Evolutionary conservation across 2,888 invertebrate species (phyloP), one percentile per base, ranked within the genome.

Genomic region (Augiades crinisus): DNA sequence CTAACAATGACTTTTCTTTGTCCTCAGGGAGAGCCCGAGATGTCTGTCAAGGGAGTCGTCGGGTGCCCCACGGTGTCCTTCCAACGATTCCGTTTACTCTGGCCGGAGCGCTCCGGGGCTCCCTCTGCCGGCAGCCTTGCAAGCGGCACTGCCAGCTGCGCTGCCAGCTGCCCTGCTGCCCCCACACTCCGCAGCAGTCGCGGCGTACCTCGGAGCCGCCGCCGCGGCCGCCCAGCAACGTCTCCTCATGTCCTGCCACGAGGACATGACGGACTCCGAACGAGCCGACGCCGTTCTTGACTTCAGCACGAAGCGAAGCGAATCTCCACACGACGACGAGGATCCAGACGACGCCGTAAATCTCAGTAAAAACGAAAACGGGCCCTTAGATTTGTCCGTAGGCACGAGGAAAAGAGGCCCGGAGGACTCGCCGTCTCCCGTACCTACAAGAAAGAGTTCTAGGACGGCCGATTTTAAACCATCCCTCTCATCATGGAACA

Each of bases 21-120:
- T 86, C 92, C 92, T 12, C 93, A 96, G 95, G 89, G 95, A 95
- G 83, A 95, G 94, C 83, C 95, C 95, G 61, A 92, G 95, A 73
- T 95, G 95, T 85, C 93, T 95, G 63, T 96, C 95, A 51, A 92
- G 95, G 69, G 95, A 95, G 74, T 96, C 96, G 53, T 93, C 93
- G 59, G 93, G 93, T 59, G 92, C 91, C 63, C 93, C 92, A 57
- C 92, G 95, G 60, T 95, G 95, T 81, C 94, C 95, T 56, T 94
- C 94, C 52, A 93, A 93, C 70, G 95, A 95, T 77, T 94, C 94
- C n/a, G 90, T 93, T 69, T 93, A 93, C 72, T 94, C 94, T 37
- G 94, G 93, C 56, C 91, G 93, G 71, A 89, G 81, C 72, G 90
- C 88, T 68, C 91, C 90, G 60, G 85, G 84, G 21, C 71, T 85